Evolutionary conservation across 2,888 invertebrate genomes (phyloP).

Genomic region (Epinotia nisella): DNA sequence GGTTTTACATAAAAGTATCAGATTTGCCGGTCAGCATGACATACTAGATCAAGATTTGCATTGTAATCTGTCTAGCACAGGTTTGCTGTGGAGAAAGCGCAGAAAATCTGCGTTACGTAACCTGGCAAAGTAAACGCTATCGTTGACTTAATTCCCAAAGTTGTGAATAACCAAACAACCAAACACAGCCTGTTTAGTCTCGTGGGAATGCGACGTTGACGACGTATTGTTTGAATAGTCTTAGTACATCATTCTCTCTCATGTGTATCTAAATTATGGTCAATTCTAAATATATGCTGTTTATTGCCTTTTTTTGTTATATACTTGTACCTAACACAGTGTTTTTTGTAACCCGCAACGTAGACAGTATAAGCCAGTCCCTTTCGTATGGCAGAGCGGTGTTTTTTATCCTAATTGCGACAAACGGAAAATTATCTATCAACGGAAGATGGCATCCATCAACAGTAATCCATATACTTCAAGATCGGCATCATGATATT

Average conservation of each 20-base stretch:
- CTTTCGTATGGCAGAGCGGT: too few species aligned
- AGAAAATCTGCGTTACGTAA: slow-evolving; percentile 11
- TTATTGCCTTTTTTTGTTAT: background rate
- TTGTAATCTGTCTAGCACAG: slow-evolving; percentile 10
- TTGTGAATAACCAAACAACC: slow-evolving; percentile 5
- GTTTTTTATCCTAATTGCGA: too few species aligned
- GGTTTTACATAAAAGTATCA: background rate
- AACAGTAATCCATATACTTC: too few species aligned
- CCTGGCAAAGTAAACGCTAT: slow-evolving; percentile 21
- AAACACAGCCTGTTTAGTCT: slow-evolving; percentile 15
- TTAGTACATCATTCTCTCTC: slow-evolving; percentile 28
- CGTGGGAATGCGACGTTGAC: slow-evolving; percentile 27
- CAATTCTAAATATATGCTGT: background rate
- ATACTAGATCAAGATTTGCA: slow-evolving; percentile 9
- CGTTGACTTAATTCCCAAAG: slow-evolving; percentile 27
- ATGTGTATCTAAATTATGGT: background rate
- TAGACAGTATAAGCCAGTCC: too few species aligned
- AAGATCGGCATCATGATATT: too few species aligned
- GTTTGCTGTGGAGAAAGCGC: slow-evolving; percentile 29
- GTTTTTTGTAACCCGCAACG: background rate
- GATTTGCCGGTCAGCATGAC: slow-evolving; percentile 1
- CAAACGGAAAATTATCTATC: too few species aligned
- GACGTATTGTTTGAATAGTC: slow-evolving; percentile 32
- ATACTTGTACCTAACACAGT: background rate
- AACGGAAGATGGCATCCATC: too few species aligned